A percentile compares a stretch with the other conserved stretches of the same genome.
phyloP scores from a whole-genome alignment of 2,888 invertebrate species.

The Nephrotoma appendiculata region DNA sequence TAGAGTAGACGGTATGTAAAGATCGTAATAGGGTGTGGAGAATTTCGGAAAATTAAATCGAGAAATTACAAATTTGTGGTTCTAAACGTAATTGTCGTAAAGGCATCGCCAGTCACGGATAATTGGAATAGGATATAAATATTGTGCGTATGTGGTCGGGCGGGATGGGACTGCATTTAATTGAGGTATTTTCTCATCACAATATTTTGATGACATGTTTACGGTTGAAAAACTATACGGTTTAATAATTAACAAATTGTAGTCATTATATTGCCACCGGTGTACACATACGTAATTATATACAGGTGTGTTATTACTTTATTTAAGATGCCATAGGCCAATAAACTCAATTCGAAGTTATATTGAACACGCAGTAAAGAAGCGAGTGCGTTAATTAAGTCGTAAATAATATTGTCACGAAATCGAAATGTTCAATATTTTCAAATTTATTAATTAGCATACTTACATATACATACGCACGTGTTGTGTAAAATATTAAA shows the following conservation, averaged over 20 bases:
- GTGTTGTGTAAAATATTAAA: no score
- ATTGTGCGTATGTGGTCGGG: neutral
- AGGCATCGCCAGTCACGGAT: neutral
- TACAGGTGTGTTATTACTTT: neutral
- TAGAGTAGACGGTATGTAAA: neutral
- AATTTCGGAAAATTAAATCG: neutral
- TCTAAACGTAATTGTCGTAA: neutral
- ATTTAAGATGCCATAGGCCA: neutral
- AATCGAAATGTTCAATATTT: neutral
- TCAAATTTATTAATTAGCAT: neutral
- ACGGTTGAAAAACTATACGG: neutral
- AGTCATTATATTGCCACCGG: neutral
- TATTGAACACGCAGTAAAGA: neutral
- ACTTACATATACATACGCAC: no score
- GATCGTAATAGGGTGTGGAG: neutral
- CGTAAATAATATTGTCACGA: neutral
- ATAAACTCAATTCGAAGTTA: neutral
- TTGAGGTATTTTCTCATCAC: neutral
- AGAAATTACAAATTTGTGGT: neutral
- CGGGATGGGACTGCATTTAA: neutral
- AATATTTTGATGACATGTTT: neutral
- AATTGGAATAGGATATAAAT: neutral
- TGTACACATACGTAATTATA: neutral
- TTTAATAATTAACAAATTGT: neutral
- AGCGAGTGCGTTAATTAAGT: neutral